A percentile compares a stretch with the other conserved stretches of the same genome.
Evolutionary conservation across 2,797 vertebrate species (phyloP).

Genomic region (Cossypha heuglini): DNA sequence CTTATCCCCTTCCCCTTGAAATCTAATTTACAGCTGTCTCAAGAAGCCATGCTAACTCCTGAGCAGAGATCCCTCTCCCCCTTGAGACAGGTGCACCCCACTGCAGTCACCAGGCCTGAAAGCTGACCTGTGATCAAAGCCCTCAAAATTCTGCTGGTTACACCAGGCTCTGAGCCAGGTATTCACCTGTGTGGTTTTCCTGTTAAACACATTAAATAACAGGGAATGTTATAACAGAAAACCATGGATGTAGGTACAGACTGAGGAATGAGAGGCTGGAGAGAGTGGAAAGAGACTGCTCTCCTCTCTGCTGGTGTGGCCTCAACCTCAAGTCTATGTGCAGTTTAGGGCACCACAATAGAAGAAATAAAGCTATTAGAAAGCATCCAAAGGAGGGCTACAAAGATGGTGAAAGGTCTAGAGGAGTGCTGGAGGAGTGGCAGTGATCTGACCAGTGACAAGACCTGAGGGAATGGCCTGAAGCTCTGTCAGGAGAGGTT

Average conservation of each 20-base stretch:
- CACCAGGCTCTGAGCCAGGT: background rate
- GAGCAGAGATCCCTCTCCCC: background rate
- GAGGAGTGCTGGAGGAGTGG: background rate
- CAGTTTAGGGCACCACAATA: background rate
- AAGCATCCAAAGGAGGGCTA: background rate
- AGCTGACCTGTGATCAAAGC: background rate
- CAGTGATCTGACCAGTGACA: background rate
- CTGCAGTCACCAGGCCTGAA: background rate
- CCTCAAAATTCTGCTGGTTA: background rate
- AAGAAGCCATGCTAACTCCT: background rate
- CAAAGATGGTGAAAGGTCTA: background rate
- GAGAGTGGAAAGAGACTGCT: background rate
- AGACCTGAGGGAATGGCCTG: fast-evolving
- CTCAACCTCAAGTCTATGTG: background rate
- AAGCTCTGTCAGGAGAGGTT: background rate
- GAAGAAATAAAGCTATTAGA: background rate
- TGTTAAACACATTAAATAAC: background rate
- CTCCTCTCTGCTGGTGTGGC: background rate
- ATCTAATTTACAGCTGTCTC: background rate
- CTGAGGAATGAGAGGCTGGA: background rate
- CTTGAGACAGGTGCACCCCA: background rate
- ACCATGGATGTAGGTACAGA: background rate
- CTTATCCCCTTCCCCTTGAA: background rate
- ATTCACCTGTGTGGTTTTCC: background rate
- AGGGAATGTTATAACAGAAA: background rate